Percentiles rank a stretch among this genome's conserved stretches.
Conservation (phyloP, 1,140 invertebrate species). For the Macrobrachium rosenbergii region DNA sequence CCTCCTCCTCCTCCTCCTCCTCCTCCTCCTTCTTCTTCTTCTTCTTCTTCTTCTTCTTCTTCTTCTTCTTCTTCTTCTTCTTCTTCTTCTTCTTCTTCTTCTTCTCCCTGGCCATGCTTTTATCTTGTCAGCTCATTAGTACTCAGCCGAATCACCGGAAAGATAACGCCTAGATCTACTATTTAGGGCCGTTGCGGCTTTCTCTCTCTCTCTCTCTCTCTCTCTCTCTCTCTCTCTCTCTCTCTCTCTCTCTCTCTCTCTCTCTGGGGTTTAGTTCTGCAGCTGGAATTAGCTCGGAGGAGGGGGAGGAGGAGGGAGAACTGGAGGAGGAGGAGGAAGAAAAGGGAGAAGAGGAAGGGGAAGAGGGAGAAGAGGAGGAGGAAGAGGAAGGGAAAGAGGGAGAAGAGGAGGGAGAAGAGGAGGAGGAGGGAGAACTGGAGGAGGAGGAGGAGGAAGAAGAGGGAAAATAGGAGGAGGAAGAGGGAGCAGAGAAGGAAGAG, state of each 20-base stretch:
- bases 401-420: too few species aligned
- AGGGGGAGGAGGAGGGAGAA: too few species aligned
- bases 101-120: constrained; percentile 6
- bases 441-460: too few species aligned
- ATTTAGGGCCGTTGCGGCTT: neutral
- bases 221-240: neutral
- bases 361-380: too few species aligned
- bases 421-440: too few species aligned
- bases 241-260: neutral
- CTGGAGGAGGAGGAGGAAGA: too few species aligned
- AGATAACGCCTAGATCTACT: neutral
- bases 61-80: neutral
- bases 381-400: too few species aligned
- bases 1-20: neutral
- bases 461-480: too few species aligned
- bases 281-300: neutral
- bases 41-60: neutral
- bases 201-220: neutral
- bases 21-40: neutral
- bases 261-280: too few species aligned
- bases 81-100: neutral
- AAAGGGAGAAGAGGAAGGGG: too few species aligned
- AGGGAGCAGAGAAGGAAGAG: too few species aligned
- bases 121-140: neutral
- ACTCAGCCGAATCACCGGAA: neutral